A percentile compares a stretch with the other conserved stretches of the same genome.
Evolutionary conservation across 2,888 invertebrate species (phyloP).

Genomic region (Elysia crispata): DNA sequence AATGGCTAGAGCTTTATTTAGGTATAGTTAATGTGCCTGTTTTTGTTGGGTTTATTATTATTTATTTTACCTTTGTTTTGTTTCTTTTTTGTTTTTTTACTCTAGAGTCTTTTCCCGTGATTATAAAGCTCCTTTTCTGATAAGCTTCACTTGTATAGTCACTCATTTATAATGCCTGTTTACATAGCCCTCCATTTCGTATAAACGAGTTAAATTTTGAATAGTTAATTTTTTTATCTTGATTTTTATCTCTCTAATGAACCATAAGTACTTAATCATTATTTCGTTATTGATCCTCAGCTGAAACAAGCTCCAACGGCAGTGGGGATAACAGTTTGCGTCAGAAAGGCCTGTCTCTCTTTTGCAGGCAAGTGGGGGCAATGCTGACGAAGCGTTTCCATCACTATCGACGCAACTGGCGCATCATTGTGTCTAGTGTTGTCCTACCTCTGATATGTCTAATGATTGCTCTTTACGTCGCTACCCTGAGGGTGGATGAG

Average conservation of each 20-base stretch:
- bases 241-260: too few relatives aligned
- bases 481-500: constrained; percentile 68
- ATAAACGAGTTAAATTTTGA: too few relatives aligned
- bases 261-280: too few relatives aligned
- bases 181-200: background rate
- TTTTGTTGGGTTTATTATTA: too few relatives aligned
- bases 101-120: background rate
- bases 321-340: constrained; percentile 1
- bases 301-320: too few relatives aligned
- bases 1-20: too few relatives aligned
- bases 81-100: background rate
- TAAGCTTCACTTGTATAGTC: background rate
- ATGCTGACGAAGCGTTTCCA: constrained; percentile 75
- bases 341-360: constrained; percentile 52
- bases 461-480: constrained; percentile 74
- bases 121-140: background rate
- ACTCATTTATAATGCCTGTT: background rate
- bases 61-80: too few relatives aligned
- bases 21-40: too few relatives aligned
- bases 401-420: constrained; percentile 76
- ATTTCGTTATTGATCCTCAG: too few relatives aligned
- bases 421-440: constrained; percentile 70
- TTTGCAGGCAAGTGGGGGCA: constrained; percentile 64
- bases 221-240: too few relatives aligned
- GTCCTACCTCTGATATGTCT: constrained; percentile 76